phyloP scores from a whole-genome alignment of 1,140 invertebrate species.

The Diachasmimorpha longicaudata region DNA sequence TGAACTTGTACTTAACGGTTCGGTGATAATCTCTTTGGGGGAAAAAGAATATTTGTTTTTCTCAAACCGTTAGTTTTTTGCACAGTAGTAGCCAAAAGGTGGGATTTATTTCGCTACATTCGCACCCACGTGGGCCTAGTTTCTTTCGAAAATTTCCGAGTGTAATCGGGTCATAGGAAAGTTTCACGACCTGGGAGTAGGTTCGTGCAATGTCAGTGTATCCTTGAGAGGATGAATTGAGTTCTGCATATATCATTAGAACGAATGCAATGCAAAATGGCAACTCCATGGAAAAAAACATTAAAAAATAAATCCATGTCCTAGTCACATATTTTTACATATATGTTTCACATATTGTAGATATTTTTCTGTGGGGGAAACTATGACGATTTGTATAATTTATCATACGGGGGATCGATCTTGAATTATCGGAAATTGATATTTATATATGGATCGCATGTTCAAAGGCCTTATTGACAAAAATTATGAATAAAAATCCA shows the following conservation, averaged over 20 bases:
- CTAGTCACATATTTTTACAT: too few species aligned
- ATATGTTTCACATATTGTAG: too few species aligned
- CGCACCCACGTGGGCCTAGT: background rate
- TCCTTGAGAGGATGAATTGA: background rate
- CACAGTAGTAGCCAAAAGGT: background rate
- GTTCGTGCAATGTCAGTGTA: background rate
- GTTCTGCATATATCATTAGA: too few species aligned
- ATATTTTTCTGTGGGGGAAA: too few species aligned
- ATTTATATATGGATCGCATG: background rate
- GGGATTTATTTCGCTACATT: background rate
- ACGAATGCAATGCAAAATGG: background rate
- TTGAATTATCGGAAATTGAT: background rate
- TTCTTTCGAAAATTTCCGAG: background rate
- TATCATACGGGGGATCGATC: background rate
- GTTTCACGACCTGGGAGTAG: background rate
- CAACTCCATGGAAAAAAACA: too few species aligned
- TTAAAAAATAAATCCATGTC: too few species aligned
- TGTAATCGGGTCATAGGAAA: constrained; percentile 17
- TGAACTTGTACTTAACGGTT: too few species aligned
- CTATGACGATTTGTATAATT: background rate
- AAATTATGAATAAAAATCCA: too few species aligned
- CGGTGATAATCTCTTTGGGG: too few species aligned
- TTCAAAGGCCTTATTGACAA: too few species aligned
- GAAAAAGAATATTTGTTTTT: background rate
- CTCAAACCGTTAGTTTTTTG: background rate